Conservation (phyloP, 2,797 vertebrate species). For the Mionectes olivaceus region DNA sequence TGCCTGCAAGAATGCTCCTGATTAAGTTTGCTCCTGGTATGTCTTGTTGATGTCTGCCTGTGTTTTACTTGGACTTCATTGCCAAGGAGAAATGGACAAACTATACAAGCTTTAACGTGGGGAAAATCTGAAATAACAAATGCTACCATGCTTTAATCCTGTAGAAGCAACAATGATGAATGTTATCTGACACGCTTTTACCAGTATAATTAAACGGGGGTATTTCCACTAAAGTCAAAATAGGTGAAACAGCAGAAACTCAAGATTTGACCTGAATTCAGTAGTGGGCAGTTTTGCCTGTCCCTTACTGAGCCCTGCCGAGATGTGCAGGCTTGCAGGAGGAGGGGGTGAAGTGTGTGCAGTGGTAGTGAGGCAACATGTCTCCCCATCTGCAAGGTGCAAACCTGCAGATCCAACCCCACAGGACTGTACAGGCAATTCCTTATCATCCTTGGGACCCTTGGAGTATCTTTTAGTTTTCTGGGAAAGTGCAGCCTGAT, state of each 20-base stretch:
- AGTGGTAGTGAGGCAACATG: accelerated
- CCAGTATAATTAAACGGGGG: background rate
- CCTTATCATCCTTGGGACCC: accelerated
- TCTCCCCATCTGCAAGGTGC: accelerated
- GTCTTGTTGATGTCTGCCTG: background rate
- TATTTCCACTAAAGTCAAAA: background rate
- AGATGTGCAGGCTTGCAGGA: accelerated
- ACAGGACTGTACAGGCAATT: background rate
- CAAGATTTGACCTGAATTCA: background rate
- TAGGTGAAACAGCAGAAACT: background rate
- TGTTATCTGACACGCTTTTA: background rate
- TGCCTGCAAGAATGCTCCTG: background rate
- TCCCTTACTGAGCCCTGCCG: background rate
- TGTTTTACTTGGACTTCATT: background rate
- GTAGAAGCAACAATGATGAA: background rate
- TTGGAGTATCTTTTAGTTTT: background rate
- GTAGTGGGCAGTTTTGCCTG: background rate
- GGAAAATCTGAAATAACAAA: background rate
- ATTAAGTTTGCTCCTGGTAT: background rate
- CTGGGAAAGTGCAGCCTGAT: background rate
- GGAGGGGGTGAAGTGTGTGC: background rate
- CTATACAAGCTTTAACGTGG: background rate
- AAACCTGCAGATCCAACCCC: background rate
- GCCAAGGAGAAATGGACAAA: background rate
- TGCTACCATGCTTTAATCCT: background rate